These are phyloP conservation scores for Tragelaphus strepsiceros DNA, from an alignment of 2,113 vertebrate genomes.

Conservation along the genomic window DNA sequence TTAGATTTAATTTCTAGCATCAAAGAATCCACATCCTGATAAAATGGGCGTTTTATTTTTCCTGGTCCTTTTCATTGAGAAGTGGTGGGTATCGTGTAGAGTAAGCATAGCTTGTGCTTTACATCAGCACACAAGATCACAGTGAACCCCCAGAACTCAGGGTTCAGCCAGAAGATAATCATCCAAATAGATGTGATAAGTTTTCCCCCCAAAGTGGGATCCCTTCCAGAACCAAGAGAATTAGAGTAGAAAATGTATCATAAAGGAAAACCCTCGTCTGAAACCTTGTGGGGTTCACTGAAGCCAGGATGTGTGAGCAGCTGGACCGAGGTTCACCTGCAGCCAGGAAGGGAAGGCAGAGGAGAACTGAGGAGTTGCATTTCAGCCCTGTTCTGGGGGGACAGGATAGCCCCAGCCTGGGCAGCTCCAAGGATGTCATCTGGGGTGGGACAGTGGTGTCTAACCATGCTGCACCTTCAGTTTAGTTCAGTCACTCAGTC, in stretches of 20 bases:
- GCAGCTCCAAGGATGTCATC: background rate
- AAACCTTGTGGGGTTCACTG: background rate
- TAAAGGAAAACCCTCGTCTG: background rate
- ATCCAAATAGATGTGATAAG: background rate
- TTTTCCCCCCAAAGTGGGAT: background rate
- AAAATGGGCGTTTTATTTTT: background rate
- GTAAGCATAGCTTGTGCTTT: background rate
- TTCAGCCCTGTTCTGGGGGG: background rate
- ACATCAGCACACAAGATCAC: background rate
- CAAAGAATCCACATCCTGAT: background rate
- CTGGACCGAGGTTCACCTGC: background rate
- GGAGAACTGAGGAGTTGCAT: background rate
- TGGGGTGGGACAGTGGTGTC: background rate
- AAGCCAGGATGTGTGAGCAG: background rate
- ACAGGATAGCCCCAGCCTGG: background rate
- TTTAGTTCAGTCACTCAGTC: background rate
- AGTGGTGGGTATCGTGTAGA: background rate
- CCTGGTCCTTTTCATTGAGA: background rate
- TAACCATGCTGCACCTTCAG: background rate
- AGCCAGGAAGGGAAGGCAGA: too few relatives aligned
- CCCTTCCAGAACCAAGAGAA: background rate
- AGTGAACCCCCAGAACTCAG: background rate
- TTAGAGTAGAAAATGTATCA: background rate
- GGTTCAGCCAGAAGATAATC: background rate
- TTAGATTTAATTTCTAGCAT: background rate